Conservation (phyloP, 2,113 vertebrate genomes). For the Pedetes capensis region DNA sequence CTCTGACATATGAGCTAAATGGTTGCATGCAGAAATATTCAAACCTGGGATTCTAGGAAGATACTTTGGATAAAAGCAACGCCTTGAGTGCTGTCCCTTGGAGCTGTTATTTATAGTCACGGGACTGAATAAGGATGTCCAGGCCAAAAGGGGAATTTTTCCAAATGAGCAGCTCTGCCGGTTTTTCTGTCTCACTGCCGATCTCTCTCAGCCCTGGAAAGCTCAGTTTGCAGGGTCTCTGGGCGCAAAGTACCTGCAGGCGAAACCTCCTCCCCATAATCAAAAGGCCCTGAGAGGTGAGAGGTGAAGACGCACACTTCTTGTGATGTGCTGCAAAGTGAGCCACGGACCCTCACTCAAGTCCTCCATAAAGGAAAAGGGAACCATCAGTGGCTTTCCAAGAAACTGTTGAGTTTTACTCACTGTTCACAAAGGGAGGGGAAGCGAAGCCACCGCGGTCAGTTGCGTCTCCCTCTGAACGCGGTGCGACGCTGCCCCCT, state of each 20-base stretch:
- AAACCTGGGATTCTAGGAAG: not conserved
- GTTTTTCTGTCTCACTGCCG: not conserved
- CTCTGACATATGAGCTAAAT: not conserved
- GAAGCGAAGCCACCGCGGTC: not conserved
- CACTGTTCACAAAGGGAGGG: not conserved
- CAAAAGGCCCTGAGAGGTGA: not conserved
- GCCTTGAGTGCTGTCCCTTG: not conserved
- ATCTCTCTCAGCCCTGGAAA: too few species aligned
- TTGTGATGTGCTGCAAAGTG: not conserved
- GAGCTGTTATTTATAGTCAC: not conserved
- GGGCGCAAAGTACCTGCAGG: not conserved
- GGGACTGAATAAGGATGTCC: not conserved
- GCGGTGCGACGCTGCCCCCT: slow-evolving; percentile 77
- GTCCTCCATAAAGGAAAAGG: slow-evolving; percentile 50
- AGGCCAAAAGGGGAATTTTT: not conserved
- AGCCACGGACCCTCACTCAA: slow-evolving; percentile 6
- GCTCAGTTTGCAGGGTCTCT: too few species aligned
- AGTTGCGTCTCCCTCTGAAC: not conserved
- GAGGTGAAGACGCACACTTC: not conserved
- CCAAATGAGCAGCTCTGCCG: not conserved
- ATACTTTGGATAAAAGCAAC: not conserved
- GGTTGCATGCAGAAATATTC: not conserved
- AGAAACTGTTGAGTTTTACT: not conserved
- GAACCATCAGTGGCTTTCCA: not conserved
- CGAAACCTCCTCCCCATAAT: not conserved